Base-by-base conservation (phyloP, 2,113 vertebrate species). In the Scomber colias region DNA sequence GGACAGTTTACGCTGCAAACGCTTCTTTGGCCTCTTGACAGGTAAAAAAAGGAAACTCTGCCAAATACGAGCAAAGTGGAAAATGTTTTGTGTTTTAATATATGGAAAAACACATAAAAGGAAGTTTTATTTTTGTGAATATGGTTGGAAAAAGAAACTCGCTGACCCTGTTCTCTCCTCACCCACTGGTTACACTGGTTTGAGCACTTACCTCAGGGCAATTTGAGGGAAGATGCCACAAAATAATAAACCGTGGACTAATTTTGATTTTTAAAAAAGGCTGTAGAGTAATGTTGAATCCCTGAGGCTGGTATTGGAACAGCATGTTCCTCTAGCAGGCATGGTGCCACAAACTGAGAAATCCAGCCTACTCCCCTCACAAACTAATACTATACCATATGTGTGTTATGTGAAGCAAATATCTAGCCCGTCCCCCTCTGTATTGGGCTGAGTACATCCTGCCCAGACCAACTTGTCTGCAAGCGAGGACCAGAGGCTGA, bases 21-120 rank as follows among this genome's bases (percentile, higher is more conserved):
- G 91, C 67, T 97, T 97, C 87, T 95, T 96, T 85, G 92, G 94
- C 88, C 90, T 89, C 31, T 62, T 97, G 76, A 96, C 95, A 94
- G 92, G 97, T 96, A 95, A 57, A 53, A 95, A 94, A 90, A 68
- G 12, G 17, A 77, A 67, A 46, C 17, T 0, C 10, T 68, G 62
- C 66, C 82, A 66, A 78, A 60, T 8, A 9, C 21, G 3, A 63
- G 56, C 67, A 62, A 61, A 71, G 54, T 46, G 48, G 64, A 79
- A 71, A 82, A 46, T 19, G 12, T 3, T 67, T 72, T 56, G 1
- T 35, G 24, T 67, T 56, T 35, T n/a, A 60, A 83, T 16, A 46
- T 85, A 83, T 79, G 71, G 77, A 74, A 79, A 86, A 82, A 71
- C 65, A 55, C 19, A 71, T 74, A 84, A 79, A 83, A 60, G 46